Evolutionary conservation across 2,113 vertebrate genomes (phyloP), one percentile per base, ranked within the genome.

Genomic region (Scophthalmus maximus): DNA sequence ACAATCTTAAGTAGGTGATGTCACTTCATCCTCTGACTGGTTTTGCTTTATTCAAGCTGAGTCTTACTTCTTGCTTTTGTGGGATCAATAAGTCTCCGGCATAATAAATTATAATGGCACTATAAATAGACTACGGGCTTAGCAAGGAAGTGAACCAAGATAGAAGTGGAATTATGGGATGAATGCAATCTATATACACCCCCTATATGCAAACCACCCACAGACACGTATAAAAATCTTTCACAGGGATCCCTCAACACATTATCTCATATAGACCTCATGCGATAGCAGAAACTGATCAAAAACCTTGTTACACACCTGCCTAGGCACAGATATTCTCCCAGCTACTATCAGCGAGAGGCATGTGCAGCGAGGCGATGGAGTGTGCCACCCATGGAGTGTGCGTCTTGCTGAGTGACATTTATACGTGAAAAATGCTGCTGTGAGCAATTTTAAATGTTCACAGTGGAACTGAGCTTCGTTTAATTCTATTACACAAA

Each of bases 301-400:
- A 36, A 64, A 68, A 82, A 70, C 52, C 66, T 14, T 51, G 73
- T 81, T 76, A 71, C 76, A 84, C 76, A 76, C 67, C 42, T 51
- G 61, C 62, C 57, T 84, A 32, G 46, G n/a, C 58, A 46, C 64
- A 77, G 69, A 72, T 67, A 73, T 63, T 26, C 77, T 61, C 27
- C 58, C 36, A 56, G 50, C 46, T 42, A 23, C 59, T 55, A 79
- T 68, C 65, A 66, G 68, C 66, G 51, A 56, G 49, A 60, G 18
- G 29, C 8, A n/a, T n/a, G 6, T 11, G n/a, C 53, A 71, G 61
- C 14, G 22, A 62, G 14, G 52, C 27, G 7, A 69, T 74, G 55
- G 57, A 66, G 73, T 36, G 69, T 73, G 70, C 38, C 56, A 51
- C 53, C 57, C 49, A 9, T 51, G 63, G 32, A 51, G 50, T 26